phyloP scores from a whole-genome alignment of 1,140 invertebrate species.

The Drosophila navojoa region DNA sequence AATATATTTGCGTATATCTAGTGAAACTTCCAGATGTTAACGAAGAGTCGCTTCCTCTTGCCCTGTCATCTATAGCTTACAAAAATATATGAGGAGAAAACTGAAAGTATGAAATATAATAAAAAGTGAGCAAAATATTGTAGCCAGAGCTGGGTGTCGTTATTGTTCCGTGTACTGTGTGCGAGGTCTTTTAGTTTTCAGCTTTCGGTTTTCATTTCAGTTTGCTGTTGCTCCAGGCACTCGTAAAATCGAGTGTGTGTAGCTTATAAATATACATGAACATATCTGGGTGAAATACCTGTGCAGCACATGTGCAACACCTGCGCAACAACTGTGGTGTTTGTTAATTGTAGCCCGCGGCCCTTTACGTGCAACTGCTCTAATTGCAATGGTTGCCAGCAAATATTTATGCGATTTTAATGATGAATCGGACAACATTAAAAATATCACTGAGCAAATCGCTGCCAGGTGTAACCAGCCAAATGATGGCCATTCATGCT shows the following conservation, averaged over 20 bases:
- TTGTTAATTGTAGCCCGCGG: constrained; percentile 64
- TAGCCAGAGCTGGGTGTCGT: constrained; percentile 45
- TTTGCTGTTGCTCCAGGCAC: not conserved
- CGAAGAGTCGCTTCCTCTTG: no score
- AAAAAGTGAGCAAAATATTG: constrained; percentile 2
- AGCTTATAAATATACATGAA: constrained; percentile 62
- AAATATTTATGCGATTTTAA: constrained; percentile 67
- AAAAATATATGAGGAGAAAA: no score
- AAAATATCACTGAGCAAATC: not conserved
- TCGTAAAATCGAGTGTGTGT: constrained; percentile 39
- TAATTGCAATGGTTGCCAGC: constrained; percentile 46
- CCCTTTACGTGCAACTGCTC: constrained; percentile 27
- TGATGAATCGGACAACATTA: constrained; percentile 12
- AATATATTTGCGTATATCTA: not conserved
- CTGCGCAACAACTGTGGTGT: not conserved
- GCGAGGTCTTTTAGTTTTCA: constrained; percentile 35
- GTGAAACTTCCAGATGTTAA: no score
- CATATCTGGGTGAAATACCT: constrained; percentile 20
- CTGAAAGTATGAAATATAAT: not conserved
- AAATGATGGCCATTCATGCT: not conserved
- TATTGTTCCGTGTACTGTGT: not conserved
- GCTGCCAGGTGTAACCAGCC: not conserved
- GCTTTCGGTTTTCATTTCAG: constrained; percentile 6
- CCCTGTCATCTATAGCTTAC: no score
- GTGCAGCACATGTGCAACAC: not conserved